Percentiles rank a stretch among this genome's conserved stretches.
Evolutionary conservation across 1,140 invertebrate genomes (phyloP).

Genomic region (Probaryconus sp.): DNA sequence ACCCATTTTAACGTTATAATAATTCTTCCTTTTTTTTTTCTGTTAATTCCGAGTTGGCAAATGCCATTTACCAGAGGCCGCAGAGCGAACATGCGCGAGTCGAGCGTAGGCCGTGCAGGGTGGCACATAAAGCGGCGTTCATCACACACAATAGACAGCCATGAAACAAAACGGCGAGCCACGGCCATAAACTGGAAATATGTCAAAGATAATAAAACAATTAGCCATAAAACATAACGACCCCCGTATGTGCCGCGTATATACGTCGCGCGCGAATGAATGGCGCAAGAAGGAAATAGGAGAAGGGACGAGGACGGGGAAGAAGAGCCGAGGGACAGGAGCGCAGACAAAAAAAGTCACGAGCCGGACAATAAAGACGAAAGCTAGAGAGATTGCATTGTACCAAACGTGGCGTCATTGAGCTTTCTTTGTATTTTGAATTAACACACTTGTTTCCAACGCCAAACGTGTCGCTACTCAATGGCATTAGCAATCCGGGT

Average conservation of each 20-base stretch:
- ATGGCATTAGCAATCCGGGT: background rate
- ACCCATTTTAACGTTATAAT: constrained; percentile 17
- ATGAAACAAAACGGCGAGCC: constrained; percentile 74
- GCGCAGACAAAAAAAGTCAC: no score
- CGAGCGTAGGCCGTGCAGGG: constrained; percentile 59
- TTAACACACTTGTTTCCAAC: constrained; percentile 40
- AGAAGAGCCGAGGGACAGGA: constrained; percentile 40
- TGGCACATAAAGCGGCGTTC: constrained; percentile 66
- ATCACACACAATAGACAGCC: constrained; percentile 76
- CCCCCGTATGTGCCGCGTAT: constrained; percentile 71
- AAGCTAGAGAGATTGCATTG: constrained; percentile 55
- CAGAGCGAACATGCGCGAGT: constrained; percentile 41
- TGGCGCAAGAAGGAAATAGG: constrained; percentile 49
- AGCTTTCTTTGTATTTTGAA: constrained; percentile 36
- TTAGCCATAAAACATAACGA: constrained; percentile 80
- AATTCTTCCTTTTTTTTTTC: constrained; percentile 38
- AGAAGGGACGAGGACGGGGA: constrained; percentile 34
- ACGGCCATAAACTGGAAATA: constrained; percentile 78
- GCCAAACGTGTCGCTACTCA: constrained; percentile 33
- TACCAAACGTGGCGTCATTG: constrained; percentile 52
- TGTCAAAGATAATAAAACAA: constrained; percentile 80
- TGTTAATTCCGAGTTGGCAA: constrained; percentile 39
- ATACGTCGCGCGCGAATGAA: constrained; percentile 64
- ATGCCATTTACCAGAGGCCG: constrained; percentile 49
- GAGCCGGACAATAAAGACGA: constrained; percentile 55